Percentiles rank a stretch among this genome's conserved stretches.
phyloP scores from a whole-genome alignment of 2,113 vertebrate genomes.

The Mugil cephalus region DNA sequence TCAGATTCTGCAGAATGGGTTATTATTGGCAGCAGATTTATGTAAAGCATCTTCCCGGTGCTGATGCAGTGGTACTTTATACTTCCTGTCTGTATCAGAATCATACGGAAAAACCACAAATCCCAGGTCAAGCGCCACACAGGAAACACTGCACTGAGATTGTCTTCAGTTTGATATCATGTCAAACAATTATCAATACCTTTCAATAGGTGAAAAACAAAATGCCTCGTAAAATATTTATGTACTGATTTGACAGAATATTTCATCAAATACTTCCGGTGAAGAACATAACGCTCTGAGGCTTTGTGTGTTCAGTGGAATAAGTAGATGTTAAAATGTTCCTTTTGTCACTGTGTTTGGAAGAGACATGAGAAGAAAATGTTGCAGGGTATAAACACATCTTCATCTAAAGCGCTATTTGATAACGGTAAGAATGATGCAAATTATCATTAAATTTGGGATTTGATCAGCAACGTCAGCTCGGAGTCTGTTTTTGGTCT shows the following conservation, averaged over 20 bases:
- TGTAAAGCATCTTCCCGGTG: conserved; percentile 16
- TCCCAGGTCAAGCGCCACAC: not conserved
- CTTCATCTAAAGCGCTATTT: no score
- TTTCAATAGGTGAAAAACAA: no score
- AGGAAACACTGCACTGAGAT: conserved; percentile 25
- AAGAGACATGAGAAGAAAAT: not conserved
- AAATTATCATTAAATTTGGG: not conserved
- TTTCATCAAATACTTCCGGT: not conserved
- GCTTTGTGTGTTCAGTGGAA: conserved; percentile 7
- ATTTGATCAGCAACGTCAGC: not conserved
- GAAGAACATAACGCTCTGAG: not conserved
- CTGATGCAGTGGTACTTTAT: conserved; percentile 23
- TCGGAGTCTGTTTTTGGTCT: not conserved
- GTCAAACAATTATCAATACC: no score
- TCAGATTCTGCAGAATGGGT: not conserved
- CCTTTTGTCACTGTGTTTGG: not conserved
- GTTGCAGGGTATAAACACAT: not conserved
- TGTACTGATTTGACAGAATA: no score
- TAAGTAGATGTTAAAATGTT: not conserved
- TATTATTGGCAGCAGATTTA: conserved; percentile 8
- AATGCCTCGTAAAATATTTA: no score
- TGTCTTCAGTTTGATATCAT: not conserved
- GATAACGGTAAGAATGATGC: not conserved
- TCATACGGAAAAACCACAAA: not conserved
- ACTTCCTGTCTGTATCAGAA: conserved; percentile 18